phyloP scores from a whole-genome alignment of 1,140 invertebrate species.

The Pristionchus pacificus region DNA sequence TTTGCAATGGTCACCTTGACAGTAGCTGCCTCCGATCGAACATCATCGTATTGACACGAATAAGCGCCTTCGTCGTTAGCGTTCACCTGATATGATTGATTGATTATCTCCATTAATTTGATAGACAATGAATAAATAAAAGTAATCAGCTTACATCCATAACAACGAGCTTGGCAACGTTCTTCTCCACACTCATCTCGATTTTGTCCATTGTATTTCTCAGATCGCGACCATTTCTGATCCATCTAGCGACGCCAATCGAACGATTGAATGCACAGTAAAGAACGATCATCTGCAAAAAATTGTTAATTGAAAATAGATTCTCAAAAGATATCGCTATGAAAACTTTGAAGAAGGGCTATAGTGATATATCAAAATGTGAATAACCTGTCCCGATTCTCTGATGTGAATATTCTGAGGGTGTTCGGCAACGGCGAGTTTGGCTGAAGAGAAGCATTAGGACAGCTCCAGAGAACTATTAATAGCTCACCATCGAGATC shows the following conservation, averaged over 20 bases:
- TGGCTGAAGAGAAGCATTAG: not conserved
- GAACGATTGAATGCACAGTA: not conserved
- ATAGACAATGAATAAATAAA: not conserved
- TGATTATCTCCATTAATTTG: too few relatives aligned
- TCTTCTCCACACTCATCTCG: not conserved
- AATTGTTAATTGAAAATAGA: too few relatives aligned
- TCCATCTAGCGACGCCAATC: not conserved
- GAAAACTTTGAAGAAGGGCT: not conserved
- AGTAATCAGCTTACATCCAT: not conserved
- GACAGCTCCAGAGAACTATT: not conserved
- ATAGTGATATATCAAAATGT: not conserved
- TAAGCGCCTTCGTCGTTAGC: not conserved
- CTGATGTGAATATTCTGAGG: not conserved
- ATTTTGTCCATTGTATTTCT: not conserved
- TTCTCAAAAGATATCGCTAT: too few relatives aligned
- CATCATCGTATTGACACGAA: not conserved
- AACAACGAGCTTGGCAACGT: not conserved
- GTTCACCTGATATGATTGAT: not conserved
- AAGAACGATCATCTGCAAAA: not conserved
- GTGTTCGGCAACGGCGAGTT: not conserved
- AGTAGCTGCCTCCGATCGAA: not conserved
- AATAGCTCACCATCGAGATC: not conserved
- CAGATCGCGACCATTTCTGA: not conserved
- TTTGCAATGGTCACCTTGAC: not conserved
- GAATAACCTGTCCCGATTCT: not conserved